Percentiles rank a stretch among this genome's conserved stretches.
phyloP scores from a whole-genome alignment of 2,888 invertebrate species.

The Molorchus minor region DNA sequence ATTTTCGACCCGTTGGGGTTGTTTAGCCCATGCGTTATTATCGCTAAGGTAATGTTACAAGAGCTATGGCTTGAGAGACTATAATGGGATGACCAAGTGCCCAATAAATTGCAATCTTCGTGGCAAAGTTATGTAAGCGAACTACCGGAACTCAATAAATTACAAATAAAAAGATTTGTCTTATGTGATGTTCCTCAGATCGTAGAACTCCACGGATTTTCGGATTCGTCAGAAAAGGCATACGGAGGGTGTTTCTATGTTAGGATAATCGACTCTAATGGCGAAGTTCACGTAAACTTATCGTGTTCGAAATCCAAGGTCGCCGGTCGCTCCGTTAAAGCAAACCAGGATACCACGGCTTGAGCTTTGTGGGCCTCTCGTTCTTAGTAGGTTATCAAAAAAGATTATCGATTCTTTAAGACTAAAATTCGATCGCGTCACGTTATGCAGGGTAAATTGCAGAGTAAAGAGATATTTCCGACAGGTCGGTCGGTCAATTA shows the following conservation, averaged over 20 bases:
- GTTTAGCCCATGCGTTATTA: constrained; percentile 30
- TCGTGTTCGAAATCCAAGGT: constrained; percentile 32
- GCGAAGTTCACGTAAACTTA: constrained; percentile 16
- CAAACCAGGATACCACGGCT: constrained; percentile 26
- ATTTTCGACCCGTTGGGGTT: constrained; percentile 40
- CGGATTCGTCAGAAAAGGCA: constrained; percentile 11
- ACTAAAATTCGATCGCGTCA: neutral
- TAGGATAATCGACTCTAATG: neutral
- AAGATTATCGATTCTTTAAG: neutral
- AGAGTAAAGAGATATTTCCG: neutral
- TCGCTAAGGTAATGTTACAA: constrained; percentile 35
- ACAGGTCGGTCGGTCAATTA: neutral
- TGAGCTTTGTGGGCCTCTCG: constrained; percentile 25
- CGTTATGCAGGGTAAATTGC: neutral
- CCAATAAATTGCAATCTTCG: neutral
- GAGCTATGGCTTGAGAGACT: constrained; percentile 32
- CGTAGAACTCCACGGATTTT: constrained; percentile 22
- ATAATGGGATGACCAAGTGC: constrained; percentile 30
- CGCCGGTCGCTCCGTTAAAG: constrained; percentile 27
- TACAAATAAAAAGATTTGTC: constrained; percentile 15
- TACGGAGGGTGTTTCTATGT: constrained; percentile 15
- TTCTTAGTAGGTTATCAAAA: neutral
- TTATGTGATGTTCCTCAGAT: neutral
- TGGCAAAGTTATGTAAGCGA: constrained; percentile 13
- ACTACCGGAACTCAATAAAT: constrained; percentile 5